Evolutionary conservation across 2,888 invertebrate genomes (phyloP), one percentile per base, ranked within the genome.

Genomic region (Parapristionchus giblindavisi): DNA sequence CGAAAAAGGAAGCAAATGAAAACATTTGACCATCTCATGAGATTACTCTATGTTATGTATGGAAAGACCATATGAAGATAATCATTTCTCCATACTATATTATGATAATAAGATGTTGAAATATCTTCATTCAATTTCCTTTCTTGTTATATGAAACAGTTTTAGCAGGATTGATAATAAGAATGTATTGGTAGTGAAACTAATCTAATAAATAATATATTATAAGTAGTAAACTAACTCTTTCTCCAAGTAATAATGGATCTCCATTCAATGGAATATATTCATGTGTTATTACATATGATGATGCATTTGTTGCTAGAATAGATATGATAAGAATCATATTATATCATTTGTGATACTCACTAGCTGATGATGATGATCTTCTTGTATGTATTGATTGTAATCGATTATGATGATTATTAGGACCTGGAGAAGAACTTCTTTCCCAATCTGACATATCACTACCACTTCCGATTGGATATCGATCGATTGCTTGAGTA

Each of bases 251-350:
- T n/a, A 75, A 76, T 66, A 87, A 70, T 0, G 75, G 27, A 8
- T 75, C 76, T 29, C 81, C 81, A 54, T 78, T 61, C 5, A 78
- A 60, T 24, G 84, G 80, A 38, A 78, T 77, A 76, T 87, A 87
- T 75, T 87, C 87, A 77, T 87, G 87, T 34, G 83, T 87, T 8
- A 86, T 85, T 58, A 87, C 82, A 66, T 85, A 83, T 8, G 48
- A 38, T 34, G 54, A 38, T 21, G 73, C 54, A 51, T 32, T 73
- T 24, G 61, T 32, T 3, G 38, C 61, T 73, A 34, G 51, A 73
- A 0, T 21, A 48, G 21, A 43, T 36, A 27, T 29, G 40, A 24
- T 61, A 36, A 21, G 27, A 40, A 65, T 61, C 51, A 58, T 40
- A 61, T 61, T 61, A 14, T 36, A 61, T 3, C 1, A 24, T 8